Percentiles rank a stretch among this genome's conserved stretches.
Conservation (phyloP, 53 echinoderm and acorn worm species). For the Henricia sp. region DNA sequence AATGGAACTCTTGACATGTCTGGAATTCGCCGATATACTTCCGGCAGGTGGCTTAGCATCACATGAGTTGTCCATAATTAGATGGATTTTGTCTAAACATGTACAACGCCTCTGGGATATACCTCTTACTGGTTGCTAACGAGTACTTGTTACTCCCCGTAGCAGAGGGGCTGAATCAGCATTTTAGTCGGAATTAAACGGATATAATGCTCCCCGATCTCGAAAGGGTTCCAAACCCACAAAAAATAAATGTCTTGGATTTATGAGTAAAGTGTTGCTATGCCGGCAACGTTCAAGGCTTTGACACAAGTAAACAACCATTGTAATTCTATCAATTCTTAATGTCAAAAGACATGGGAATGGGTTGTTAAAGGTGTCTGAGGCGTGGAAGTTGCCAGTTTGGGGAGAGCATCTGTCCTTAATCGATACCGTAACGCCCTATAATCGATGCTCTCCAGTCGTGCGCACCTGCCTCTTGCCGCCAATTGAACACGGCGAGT, state of each 20-base stretch:
- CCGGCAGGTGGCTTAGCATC: too few species aligned
- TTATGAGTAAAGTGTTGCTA: background rate
- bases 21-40: too few species aligned
- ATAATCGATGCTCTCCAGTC: constrained; percentile 34
- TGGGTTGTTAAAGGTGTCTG: background rate
- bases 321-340: constrained; percentile 2
- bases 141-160: background rate
- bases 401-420: constrained; percentile 23
- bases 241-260: constrained; percentile 32
- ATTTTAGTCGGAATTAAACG: background rate
- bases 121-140: too few species aligned
- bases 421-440: constrained; percentile 29
- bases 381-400: constrained; percentile 37
- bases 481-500: constrained; percentile 1
- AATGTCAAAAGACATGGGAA: constrained; percentile 11
- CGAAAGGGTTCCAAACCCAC: constrained; percentile 7
- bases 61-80: too few species aligned
- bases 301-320: background rate
- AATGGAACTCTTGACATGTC: too few species aligned
- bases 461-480: constrained; percentile 40
- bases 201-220: background rate
- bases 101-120: too few species aligned
- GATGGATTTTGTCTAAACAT: too few species aligned
- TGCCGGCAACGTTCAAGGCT: background rate
- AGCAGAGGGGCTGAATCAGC: background rate